Evolutionary conservation across 2,888 invertebrate species (phyloP), one percentile per base, ranked within the genome.

Genomic region (Aphrophora alni): DNA sequence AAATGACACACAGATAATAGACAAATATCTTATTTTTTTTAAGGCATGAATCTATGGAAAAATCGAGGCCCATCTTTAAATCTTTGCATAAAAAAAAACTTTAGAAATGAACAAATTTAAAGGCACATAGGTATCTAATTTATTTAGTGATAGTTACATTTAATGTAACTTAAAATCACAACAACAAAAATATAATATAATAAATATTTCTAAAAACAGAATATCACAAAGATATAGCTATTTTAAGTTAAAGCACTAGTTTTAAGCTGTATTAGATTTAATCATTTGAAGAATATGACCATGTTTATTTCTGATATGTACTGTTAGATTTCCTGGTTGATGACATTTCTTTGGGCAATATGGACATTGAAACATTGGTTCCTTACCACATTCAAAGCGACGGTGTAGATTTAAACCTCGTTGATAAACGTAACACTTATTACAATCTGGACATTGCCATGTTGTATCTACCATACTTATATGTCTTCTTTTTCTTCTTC

Each of bases 351-450:
- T 71, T 10, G 85, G 81, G 82, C 89, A 89, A 71, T 88, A 87
- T 2, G 88, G 88, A 80, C 89, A 89, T 81, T 87, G 86, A 85
- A 87, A 89, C 28, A 88, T 86, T 4, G 88, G 88, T 12, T 87
- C 87, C 84, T 87, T 87, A 26, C 88, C 88, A 81, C 88, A 88
- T 83, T 89, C 88, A 85, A 88, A 87, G 69, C 88, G 87, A 83
- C 86, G 87, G 83, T 89, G 89, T 44, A 87, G 86, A 84, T 88
- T 83, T 87, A 89, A 88, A 27, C 88, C 88, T 83, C 88, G 87
- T 28, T 87, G 86, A 77, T 88, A 87, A 26, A 87, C 86, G 83
- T 88, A 89, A 75, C 87, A 87, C 82, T 87, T 88, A 85, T 87
- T 87, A 84, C 89, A 89, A 77, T 86, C 87, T 8, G 88, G 88